Conservation (phyloP, 2,113 vertebrate genomes). For the Rhinopithecus roxellana region DNA sequence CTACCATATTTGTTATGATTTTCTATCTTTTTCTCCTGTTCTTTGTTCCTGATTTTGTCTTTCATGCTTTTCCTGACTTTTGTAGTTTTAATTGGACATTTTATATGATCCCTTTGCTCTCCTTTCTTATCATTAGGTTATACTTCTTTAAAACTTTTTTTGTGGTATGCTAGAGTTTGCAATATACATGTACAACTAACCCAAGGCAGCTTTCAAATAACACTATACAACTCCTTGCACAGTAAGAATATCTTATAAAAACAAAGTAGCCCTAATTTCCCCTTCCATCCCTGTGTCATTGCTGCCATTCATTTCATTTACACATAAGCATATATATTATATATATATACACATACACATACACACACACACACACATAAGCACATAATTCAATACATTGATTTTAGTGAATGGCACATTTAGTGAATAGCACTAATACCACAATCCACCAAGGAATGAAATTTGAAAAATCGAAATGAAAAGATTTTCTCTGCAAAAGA, state of each 20-base stretch:
- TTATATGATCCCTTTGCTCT: not conserved
- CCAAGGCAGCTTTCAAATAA: not conserved
- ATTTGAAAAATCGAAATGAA: not conserved
- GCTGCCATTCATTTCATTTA: not conserved
- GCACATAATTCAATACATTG: not conserved
- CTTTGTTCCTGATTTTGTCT: not conserved
- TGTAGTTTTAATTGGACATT: not conserved
- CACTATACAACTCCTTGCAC: not conserved
- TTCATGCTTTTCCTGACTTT: not conserved
- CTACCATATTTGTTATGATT: not conserved
- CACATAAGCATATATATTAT: not conserved
- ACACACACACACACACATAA: too few relatives aligned
- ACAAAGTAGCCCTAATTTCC: not conserved
- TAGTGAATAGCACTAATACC: not conserved
- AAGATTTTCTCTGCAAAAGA: not conserved
- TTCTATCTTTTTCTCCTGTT: not conserved
- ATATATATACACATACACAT: not conserved
- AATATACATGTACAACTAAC: not conserved
- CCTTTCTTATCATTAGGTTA: not conserved
- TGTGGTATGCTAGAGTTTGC: not conserved
- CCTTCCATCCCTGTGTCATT: not conserved
- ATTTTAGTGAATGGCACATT: not conserved
- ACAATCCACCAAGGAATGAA: not conserved
- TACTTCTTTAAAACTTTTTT: not conserved
- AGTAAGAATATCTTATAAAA: not conserved